These are phyloP conservation scores for Rhadina sibilatrix DNA, from an alignment of 2,113 vertebrate species.

Conservation along the genomic window DNA sequence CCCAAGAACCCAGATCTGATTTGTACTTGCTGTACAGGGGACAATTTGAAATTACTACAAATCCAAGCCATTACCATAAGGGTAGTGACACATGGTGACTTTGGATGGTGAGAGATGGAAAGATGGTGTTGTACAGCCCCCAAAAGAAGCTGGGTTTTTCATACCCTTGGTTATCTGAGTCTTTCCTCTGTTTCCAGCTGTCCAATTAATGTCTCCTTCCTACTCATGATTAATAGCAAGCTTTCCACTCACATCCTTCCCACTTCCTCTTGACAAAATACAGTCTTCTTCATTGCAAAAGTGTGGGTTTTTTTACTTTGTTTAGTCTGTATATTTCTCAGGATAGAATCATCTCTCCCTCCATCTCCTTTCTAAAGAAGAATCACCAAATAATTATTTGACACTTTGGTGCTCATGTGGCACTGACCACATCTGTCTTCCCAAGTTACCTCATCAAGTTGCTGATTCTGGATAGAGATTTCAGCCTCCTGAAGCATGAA, in stretches of 20 bases:
- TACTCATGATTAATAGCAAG: neutral
- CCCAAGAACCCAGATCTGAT: neutral
- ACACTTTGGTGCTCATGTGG: neutral
- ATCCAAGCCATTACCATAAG: neutral
- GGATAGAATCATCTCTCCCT: neutral
- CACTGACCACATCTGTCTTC: neutral
- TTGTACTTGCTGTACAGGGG: neutral
- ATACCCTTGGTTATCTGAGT: neutral
- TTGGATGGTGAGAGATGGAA: neutral
- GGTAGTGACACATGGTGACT: neutral
- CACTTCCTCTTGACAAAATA: neutral
- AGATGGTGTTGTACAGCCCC: neutral
- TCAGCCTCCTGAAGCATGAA: slow-evolving; percentile 4
- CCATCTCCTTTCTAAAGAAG: neutral
- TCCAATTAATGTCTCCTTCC: neutral
- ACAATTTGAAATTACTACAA: neutral
- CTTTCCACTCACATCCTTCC: neutral
- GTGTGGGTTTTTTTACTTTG: neutral
- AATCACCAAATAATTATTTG: neutral
- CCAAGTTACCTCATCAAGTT: neutral
- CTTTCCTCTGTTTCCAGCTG: neutral
- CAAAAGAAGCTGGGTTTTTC: neutral
- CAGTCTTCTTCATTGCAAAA: neutral
- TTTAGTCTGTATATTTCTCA: neutral
- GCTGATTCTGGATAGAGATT: neutral